Percentiles rank a stretch among this genome's conserved stretches.
phyloP scores from a whole-genome alignment of 2,113 vertebrate genomes.

The Carassius gibelio region DNA sequence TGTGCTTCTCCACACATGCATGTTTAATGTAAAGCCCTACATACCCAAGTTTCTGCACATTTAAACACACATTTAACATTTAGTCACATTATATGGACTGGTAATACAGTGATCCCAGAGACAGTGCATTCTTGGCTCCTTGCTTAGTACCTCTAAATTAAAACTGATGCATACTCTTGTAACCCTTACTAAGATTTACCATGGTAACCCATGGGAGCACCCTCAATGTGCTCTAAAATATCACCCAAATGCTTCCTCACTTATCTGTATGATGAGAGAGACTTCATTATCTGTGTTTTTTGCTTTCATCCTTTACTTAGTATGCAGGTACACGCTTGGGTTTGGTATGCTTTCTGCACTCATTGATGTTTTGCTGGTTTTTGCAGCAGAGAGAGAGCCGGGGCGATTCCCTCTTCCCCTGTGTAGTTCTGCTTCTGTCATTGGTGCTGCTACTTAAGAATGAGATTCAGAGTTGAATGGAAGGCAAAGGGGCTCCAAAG shows the following conservation, averaged over 20 bases:
- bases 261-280: slow-evolving; percentile 6
- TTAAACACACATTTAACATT: not conserved
- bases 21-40: slow-evolving; percentile 35
- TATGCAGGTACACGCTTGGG: not conserved
- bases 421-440: slow-evolving; percentile 18
- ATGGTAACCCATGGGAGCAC: not conserved
- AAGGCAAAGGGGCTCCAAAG: slow-evolving; percentile 9
- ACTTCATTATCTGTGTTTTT: not conserved
- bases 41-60: slow-evolving; percentile 3
- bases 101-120: not conserved
- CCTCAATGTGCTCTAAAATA: slow-evolving; percentile 32
- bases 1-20: slow-evolving; percentile 39
- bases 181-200: not conserved
- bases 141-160: not conserved
- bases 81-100: not conserved
- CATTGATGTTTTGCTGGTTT: slow-evolving; percentile 21
- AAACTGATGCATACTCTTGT: not conserved
- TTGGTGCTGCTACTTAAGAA: slow-evolving; percentile 45
- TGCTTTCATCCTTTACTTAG: slow-evolving; percentile 3
- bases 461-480: slow-evolving; percentile 52
- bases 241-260: slow-evolving; percentile 23
- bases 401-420: slow-evolving; percentile 19
- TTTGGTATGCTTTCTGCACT: not conserved
- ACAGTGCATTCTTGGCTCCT: not conserved
- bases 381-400: slow-evolving; percentile 19